These are phyloP conservation scores for Biston stratarius DNA, from an alignment of 2,888 invertebrate genomes.

Conservation along the genomic window DNA sequence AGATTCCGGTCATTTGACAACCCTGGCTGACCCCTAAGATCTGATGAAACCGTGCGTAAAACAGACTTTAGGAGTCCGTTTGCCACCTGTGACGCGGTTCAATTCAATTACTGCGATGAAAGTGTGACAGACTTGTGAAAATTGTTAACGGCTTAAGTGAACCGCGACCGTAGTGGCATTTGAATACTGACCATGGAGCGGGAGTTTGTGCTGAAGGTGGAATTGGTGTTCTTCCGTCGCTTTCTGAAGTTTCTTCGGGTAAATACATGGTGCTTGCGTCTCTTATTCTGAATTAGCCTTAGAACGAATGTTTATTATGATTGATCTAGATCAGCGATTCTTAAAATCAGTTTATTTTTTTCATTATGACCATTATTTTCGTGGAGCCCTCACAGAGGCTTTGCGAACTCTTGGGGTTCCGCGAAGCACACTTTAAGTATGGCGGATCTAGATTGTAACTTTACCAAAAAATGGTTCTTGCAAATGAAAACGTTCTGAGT, in stretches of 20 bases:
- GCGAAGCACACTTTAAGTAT: too few relatives aligned
- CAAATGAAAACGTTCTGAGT: too few relatives aligned
- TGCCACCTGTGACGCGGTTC: slow-evolving; percentile 44
- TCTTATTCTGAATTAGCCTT: neutral
- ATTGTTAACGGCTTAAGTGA: slow-evolving; percentile 48
- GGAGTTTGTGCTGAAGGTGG: slow-evolving; percentile 59
- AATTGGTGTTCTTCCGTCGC: slow-evolving; percentile 60
- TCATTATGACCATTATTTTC: too few relatives aligned
- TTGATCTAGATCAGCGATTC: too few relatives aligned
- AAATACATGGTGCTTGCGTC: slow-evolving; percentile 30
- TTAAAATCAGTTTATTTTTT: too few relatives aligned
- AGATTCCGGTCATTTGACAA: too few relatives aligned
- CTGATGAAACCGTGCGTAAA: slow-evolving; percentile 40
- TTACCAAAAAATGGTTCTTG: too few relatives aligned
- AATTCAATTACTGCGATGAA: slow-evolving; percentile 56
- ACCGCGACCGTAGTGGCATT: slow-evolving; percentile 42
- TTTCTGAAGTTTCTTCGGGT: slow-evolving; percentile 69
- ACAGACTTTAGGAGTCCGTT: slow-evolving; percentile 52
- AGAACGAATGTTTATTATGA: too few relatives aligned
- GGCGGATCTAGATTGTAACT: too few relatives aligned
- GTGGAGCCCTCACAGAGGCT: too few relatives aligned
- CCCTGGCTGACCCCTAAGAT: slow-evolving; percentile 10
- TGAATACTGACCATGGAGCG: slow-evolving; percentile 49
- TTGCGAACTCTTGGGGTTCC: too few relatives aligned
- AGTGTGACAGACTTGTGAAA: slow-evolving; percentile 74